Conservation (phyloP, 2,888 invertebrate genomes). For the Smittia sp. region DNA sequence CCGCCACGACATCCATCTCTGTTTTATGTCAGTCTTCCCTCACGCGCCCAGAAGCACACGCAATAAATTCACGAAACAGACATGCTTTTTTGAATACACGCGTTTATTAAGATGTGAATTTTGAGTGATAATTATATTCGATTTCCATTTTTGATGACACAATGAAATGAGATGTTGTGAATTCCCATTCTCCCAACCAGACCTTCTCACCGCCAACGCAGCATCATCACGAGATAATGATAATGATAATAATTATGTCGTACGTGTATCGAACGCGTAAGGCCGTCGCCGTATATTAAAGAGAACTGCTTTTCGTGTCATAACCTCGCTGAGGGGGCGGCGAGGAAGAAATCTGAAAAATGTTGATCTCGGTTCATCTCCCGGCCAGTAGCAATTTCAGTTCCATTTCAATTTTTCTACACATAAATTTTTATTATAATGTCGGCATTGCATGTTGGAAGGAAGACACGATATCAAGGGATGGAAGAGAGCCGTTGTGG, state of each 20-base stretch:
- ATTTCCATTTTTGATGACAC: conserved; percentile 11
- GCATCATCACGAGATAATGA: conserved; percentile 19
- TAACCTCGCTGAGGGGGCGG: background rate
- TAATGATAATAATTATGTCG: conserved; percentile 7
- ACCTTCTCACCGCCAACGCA: background rate
- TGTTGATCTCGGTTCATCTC: background rate
- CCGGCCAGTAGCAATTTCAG: background rate
- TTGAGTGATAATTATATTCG: conserved; percentile 9
- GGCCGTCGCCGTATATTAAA: background rate
- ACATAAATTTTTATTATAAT: conserved; percentile 41
- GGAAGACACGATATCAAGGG: background rate
- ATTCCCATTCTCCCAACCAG: background rate
- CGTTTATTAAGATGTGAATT: conserved; percentile 7
- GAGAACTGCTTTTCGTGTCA: background rate
- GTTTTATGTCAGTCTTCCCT: background rate
- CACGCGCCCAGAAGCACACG: background rate
- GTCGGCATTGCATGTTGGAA: conserved; percentile 28
- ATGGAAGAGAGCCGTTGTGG: background rate
- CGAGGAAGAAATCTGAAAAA: background rate
- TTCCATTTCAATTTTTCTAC: conserved; percentile 23
- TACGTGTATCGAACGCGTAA: conserved; percentile 7
- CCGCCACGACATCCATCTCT: background rate
- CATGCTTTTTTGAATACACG: background rate
- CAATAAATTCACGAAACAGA: background rate
- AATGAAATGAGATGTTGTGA: background rate